Percentiles rank a stretch among this genome's conserved stretches.
phyloP scores from a whole-genome alignment of 2,113 vertebrate species.

The Catagonus wagneri region DNA sequence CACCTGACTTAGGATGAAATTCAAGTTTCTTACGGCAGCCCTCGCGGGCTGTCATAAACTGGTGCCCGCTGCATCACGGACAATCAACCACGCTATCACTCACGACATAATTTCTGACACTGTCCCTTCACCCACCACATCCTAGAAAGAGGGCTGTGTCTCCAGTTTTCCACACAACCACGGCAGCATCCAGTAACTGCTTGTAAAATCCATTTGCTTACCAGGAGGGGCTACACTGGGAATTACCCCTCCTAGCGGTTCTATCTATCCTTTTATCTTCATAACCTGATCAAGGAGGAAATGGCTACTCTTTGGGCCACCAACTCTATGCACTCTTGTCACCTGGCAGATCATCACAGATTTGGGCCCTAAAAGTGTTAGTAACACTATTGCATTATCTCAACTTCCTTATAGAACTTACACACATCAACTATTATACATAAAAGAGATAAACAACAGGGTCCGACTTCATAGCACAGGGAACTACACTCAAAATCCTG shows the following conservation, averaged over 20 bases:
- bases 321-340: background rate
- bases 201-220: background rate
- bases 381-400: background rate
- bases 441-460: background rate
- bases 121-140: accelerated
- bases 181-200: accelerated
- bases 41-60: accelerated
- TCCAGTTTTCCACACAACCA: background rate
- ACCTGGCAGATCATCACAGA: accelerated
- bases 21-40: background rate
- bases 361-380: background rate
- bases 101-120: no score
- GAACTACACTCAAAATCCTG: background rate
- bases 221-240: background rate
- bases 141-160: background rate
- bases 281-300: background rate
- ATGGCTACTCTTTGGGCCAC: background rate
- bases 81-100: accelerated
- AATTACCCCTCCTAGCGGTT: background rate
- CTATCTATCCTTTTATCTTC: background rate
- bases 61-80: background rate
- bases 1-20: no score
- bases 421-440: background rate
- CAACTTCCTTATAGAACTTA: background rate
- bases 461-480: background rate